Base-by-base conservation (phyloP, 1,140 invertebrate species). In the Stegodyphus dumicola region DNA sequence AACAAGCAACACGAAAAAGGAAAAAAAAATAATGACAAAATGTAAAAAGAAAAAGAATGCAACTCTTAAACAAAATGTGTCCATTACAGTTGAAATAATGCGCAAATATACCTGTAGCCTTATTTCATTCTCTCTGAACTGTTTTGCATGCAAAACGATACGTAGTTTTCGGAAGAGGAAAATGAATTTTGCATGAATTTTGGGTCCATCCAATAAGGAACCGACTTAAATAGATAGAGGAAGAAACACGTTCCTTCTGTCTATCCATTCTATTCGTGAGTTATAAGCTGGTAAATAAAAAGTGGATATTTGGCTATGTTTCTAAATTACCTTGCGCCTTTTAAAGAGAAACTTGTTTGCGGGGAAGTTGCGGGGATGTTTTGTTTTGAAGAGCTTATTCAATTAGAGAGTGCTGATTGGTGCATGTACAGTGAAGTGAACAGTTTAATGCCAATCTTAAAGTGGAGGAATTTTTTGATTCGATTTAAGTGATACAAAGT, bases 151-250 rank as follows among this genome's bases (percentile, higher is more conserved):
- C 81, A 84, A 84, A 84, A 76, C 81, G 81, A 84, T 84, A 53
- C 64, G 70, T n/a, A 13, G 53, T 18, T 64, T 33, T 70, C 11
- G 7, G 11, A 60, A 56, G n/a, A 84, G 49, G 10, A 65, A 84
- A 84, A 84, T 84, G 81, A 84, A 84, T 84, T 84, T 84, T 84
- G 81, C 81, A 84, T 84, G 81, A 84, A 84, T 84, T 84, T 74
- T 53, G 48, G 60, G 81, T 76, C 65, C 65, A 76, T 84, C 73
- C 81, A 84, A 84, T 84, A 84, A 76, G 60, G 53, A 18, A 66
- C n/a, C 7, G 64, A 74, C 56, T 75, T 83, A 65, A 33, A 33
- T 3, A 64, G 18, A 71, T 18, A 48, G 11, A 65, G 56, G 54
- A 49, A 49, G 10, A 65, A n/a, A 54, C 48, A n/a, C 51, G 33